Evolutionary conservation across 2,113 vertebrate species (phyloP), one percentile per base, ranked within the genome.

Genomic region (Megaceryle maxima): DNA sequence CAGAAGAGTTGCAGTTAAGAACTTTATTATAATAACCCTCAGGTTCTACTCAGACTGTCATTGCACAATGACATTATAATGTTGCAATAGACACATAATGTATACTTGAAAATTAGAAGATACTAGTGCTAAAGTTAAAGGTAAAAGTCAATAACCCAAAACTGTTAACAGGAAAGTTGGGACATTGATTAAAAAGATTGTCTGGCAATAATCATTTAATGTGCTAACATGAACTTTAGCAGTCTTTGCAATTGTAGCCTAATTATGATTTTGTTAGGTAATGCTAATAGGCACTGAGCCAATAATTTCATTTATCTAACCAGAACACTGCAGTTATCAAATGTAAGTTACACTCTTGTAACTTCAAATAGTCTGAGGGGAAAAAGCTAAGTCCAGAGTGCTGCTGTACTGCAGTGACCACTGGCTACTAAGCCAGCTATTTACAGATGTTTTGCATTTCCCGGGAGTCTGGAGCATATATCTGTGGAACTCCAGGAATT

Each of bases 191-290:
- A 56, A 67, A 92, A 88, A 81, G 82, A 55, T 31, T 72, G 26
- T 66, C 66, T 87, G 31, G 13, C 0, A 0, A 60, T 75, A 51
- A 55, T 90, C 44, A 80, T 8, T 20, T 77, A 51, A 63, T 77
- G 15, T 77, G 50, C 33, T 88, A 51, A 55, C 46, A 28, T 35
- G 55, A 89, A 74, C n/a, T 88, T 83, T 33, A 74, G 63, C 10
- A 41, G n/a, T 64, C 68, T 84, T 88, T 87, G 35, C 33, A 90
- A 82, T 84, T 92, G 35, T 56, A 78, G 25, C 6, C 69, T 90
- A 90, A 94, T 94, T 80, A 93, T 78, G 39, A 74, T 62, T 93
- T 95, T 84, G 28, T 80, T 87, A 92, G 74, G 78, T 91, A 81
- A 81, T 77, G 46, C 55, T 84, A 90, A 87, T 55, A 81, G 69